These are phyloP conservation scores for Papilio gigon DNA, from an alignment of 2,888 invertebrate species.

Conservation along the genomic window DNA sequence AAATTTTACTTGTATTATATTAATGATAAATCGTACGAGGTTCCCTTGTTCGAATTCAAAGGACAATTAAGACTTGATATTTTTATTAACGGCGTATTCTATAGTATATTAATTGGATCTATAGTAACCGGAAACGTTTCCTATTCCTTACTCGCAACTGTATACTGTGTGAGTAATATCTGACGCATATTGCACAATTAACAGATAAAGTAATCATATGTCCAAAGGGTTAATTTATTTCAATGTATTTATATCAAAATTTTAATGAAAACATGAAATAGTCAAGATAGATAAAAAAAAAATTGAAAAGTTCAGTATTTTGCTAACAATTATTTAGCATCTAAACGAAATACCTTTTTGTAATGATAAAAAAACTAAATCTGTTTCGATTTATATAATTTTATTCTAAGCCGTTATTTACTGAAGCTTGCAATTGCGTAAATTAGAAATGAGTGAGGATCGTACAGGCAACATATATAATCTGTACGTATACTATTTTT, in stretches of 20 bases:
- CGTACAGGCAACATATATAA: not conserved
- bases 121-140: slow-evolving; percentile 31
- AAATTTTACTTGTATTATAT: too few relatives aligned
- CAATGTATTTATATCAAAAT: not conserved
- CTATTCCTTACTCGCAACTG: slow-evolving; percentile 19
- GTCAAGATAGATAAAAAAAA: not conserved
- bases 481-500: not conserved
- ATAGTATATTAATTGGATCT: slow-evolving; percentile 20
- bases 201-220: not conserved
- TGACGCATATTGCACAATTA: not conserved
- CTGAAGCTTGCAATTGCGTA: too few relatives aligned
- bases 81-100: not conserved
- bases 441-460: not conserved
- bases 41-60: too few relatives aligned
- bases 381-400: too few relatives aligned
- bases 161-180: slow-evolving; percentile 8
- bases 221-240: not conserved
- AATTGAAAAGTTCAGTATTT: not conserved
- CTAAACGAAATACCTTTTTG: too few relatives aligned
- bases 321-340: too few relatives aligned
- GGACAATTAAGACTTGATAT: not conserved
- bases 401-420: too few relatives aligned
- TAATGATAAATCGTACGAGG: too few relatives aligned
- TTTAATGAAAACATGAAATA: too few relatives aligned
- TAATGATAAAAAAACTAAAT: too few relatives aligned